These are phyloP conservation scores for Indicator indicator DNA, from an alignment of 2,113 vertebrate species.

Conservation along the genomic window DNA sequence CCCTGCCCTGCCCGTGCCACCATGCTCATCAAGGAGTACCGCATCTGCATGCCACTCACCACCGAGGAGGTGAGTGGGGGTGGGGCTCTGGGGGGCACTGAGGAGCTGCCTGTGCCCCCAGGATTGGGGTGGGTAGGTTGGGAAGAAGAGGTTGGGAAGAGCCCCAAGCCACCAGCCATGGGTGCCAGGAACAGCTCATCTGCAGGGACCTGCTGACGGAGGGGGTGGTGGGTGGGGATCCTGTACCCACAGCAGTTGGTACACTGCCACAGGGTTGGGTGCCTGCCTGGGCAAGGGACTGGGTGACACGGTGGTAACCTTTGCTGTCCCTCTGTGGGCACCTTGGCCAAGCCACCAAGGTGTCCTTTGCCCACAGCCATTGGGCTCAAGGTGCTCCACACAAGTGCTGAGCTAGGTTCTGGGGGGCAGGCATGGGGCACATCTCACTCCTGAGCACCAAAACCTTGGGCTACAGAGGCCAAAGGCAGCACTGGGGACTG, in stretches of 20 bases:
- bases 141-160: too few relatives aligned
- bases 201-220: rapidly evolving
- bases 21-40: slow-evolving; percentile 94
- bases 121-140: rapidly evolving
- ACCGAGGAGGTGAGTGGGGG: slow-evolving; percentile 87
- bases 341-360: rapidly evolving
- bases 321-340: not conserved
- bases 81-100: not conserved
- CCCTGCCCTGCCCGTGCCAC: not conserved
- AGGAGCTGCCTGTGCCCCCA: not conserved
- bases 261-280: not conserved
- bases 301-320: rapidly evolving
- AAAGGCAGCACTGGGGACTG: not conserved
- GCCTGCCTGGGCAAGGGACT: not conserved
- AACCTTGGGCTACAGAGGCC: not conserved
- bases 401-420: rapidly evolving
- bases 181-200: not conserved
- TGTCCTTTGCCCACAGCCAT: rapidly evolving
- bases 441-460: not conserved
- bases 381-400: not conserved
- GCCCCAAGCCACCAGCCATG: not conserved
- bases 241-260: too few relatives aligned
- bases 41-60: slow-evolving; percentile 93
- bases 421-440: not conserved
- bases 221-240: not conserved